Evolutionary conservation across 2,113 vertebrate species (phyloP).

Genomic region (Diphyllodes magnificus): DNA sequence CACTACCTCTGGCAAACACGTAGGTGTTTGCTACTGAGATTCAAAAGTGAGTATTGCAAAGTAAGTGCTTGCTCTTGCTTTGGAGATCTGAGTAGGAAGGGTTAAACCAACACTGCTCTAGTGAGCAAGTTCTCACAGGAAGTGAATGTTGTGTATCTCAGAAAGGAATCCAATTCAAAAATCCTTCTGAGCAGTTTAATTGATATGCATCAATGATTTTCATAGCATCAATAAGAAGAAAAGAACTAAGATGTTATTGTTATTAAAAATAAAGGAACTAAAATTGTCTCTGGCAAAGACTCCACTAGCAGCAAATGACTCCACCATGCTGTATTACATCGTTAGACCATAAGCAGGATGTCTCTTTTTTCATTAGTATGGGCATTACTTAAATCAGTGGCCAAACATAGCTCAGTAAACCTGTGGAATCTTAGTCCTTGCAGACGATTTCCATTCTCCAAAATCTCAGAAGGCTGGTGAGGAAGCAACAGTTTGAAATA

Average conservation of each 20-base stretch:
- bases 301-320: background rate
- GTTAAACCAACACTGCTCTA: background rate
- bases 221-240: background rate
- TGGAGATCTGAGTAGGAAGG: background rate
- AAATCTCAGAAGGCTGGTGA: background rate
- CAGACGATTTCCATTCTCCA: background rate
- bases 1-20: background rate
- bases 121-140: background rate
- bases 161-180: background rate
- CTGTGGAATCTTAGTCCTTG: background rate
- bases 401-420: background rate
- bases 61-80: background rate
- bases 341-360: background rate
- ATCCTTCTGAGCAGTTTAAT: background rate
- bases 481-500: background rate
- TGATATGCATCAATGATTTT: background rate
- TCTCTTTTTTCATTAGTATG: background rate
- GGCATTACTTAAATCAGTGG: background rate
- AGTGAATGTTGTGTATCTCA: background rate
- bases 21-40: background rate
- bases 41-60: background rate
- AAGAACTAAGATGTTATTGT: background rate
- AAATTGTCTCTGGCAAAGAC: background rate
- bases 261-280: background rate
- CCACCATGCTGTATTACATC: background rate